phyloP scores from a whole-genome alignment of 1,140 invertebrate species.

The Eumaeus atala region DNA sequence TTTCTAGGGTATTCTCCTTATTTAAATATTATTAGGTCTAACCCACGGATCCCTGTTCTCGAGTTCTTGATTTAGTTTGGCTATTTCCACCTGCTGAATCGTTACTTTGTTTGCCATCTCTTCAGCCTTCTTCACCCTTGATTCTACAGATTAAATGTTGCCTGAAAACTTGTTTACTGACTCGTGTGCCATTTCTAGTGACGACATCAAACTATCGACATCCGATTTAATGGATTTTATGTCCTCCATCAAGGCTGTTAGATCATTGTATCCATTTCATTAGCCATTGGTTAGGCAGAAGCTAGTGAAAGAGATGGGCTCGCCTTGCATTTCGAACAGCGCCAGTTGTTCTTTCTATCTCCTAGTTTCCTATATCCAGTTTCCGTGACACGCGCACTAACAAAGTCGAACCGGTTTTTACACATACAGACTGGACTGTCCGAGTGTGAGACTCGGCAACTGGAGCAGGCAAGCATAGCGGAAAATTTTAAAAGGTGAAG shows the following conservation, averaged over 20 bases:
- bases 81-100: neutral
- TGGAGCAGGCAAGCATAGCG: neutral
- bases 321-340: constrained; percentile 22
- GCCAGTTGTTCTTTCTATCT: constrained; percentile 24
- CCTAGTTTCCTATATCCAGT: constrained; percentile 26
- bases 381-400: constrained; percentile 27
- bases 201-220: constrained; percentile 14
- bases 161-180: constrained; percentile 16
- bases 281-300: constrained; percentile 3
- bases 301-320: constrained; percentile 3
- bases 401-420: constrained; percentile 21
- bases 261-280: constrained; percentile 20
- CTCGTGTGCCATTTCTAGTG: constrained; percentile 23
- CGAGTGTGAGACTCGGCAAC: neutral
- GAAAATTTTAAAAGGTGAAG: too few species aligned
- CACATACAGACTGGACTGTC: constrained; percentile 16
- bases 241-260: constrained; percentile 23
- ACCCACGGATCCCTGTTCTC: neutral
- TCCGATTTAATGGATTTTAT: constrained; percentile 27
- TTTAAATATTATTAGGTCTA: constrained; percentile 3
- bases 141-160: constrained; percentile 14
- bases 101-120: neutral
- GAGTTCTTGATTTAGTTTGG: neutral
- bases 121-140: constrained; percentile 18
- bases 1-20: neutral